Evolutionary conservation across 2,888 invertebrate species (phyloP).

Genomic region (Brachyptera risi): DNA sequence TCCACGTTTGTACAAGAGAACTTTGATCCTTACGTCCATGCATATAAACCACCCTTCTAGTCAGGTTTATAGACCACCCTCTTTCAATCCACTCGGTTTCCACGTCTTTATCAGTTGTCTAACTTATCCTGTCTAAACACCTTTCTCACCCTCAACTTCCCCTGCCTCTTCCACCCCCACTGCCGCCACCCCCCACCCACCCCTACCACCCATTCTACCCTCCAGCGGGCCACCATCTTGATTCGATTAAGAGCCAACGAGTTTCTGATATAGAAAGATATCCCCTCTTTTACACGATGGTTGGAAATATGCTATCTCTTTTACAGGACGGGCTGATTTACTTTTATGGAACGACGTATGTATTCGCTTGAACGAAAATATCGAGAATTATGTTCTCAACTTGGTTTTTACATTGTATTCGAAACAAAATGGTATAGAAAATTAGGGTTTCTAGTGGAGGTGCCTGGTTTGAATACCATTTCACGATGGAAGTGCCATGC

Average conservation of each 20-base stretch:
- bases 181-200: slow-evolving; percentile 16
- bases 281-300: not conserved
- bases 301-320: not conserved
- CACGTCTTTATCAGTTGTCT: not conserved
- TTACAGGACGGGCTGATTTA: too few species aligned
- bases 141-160: slow-evolving; percentile 35
- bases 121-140: slow-evolving; percentile 13
- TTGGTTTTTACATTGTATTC: too few species aligned
- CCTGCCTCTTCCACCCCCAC: slow-evolving; percentile 31
- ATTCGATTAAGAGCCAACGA: slow-evolving; percentile 35
- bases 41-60: too few species aligned
- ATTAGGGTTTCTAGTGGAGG: too few species aligned
- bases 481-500: too few species aligned
- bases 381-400: too few species aligned
- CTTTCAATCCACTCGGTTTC: slow-evolving; percentile 6
- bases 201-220: slow-evolving; percentile 34
- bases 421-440: too few species aligned
- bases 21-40: too few species aligned
- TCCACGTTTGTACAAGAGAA: too few species aligned
- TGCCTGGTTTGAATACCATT: too few species aligned
- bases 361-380: too few species aligned
- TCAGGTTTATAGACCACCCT: not conserved
- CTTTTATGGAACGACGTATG: too few species aligned
- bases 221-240: slow-evolving; percentile 35
- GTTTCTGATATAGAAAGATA: slow-evolving; percentile 14